Conservation (phyloP, 2,888 invertebrate genomes). For the Scaptomyza parva region DNA sequence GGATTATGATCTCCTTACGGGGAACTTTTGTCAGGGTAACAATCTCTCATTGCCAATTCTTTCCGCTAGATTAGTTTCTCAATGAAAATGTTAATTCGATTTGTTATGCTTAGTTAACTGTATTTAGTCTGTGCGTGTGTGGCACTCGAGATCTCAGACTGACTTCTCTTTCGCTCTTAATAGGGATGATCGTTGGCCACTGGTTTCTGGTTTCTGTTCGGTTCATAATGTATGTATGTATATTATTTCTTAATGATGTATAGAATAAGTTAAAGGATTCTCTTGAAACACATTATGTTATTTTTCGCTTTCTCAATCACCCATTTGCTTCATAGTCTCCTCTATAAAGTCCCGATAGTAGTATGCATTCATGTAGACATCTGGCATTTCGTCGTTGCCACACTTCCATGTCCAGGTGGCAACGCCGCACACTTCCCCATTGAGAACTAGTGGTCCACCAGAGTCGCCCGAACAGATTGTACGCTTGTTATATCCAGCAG, state of each 20-base stretch:
- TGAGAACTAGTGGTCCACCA: slow-evolving; percentile 45
- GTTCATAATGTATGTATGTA: too few species aligned
- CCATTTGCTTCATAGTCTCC: slow-evolving; percentile 12
- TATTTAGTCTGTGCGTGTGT: too few species aligned
- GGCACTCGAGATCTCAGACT: too few species aligned
- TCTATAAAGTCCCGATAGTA: slow-evolving; percentile 33
- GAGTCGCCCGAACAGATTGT: slow-evolving; percentile 58
- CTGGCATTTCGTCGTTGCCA: slow-evolving; percentile 33
- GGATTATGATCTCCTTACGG: too few species aligned
- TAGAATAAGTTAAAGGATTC: too few species aligned
- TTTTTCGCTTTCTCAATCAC: background rate
- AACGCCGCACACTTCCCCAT: slow-evolving; percentile 46
- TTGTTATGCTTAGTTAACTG: background rate
- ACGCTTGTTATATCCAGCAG: slow-evolving; percentile 17
- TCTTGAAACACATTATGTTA: background rate
- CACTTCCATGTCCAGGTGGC: slow-evolving; percentile 43
- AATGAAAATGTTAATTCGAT: background rate
- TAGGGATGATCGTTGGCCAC: too few species aligned
- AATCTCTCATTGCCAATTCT: background rate
- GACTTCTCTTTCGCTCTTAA: too few species aligned
- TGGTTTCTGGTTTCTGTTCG: too few species aligned
- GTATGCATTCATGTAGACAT: slow-evolving; percentile 43
- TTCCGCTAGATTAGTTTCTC: background rate
- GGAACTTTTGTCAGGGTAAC: too few species aligned
- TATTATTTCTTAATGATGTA: too few species aligned